Evolutionary conservation across 2,888 invertebrate genomes (phyloP), one percentile per base, ranked within the genome.

Genomic region (Diplolepis rosae): DNA sequence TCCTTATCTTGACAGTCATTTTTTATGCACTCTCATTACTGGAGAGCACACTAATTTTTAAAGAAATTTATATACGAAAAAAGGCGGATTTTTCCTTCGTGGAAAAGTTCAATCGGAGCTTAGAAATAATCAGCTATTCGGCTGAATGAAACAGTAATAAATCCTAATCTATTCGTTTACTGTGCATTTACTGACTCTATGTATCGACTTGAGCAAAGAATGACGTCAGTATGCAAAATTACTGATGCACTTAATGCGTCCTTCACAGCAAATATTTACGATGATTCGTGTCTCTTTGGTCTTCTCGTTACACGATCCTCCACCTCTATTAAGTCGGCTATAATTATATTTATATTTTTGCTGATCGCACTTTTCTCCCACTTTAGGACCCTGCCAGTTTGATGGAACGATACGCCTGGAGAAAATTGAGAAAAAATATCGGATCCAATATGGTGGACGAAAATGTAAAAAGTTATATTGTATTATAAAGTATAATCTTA

Each of bases 211-310:
- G n/a, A 24, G 56, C 61, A 18, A 52, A 42, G 67, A 71, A 51
- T 82, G 80, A 79, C 78, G 81, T 79, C 76, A 77, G 72, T 35
- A 65, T 72, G 61, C 75, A 74, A 76, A 81, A 83, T 82, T 80
- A 82, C 77, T 74, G 76, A 78, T 82, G 80, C 79, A 80, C 79
- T 81, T 79, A 79, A 81, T 71, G 77, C 70, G 77, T 80, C 77
- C 78, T 78, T 75, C 67, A 70, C 68, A 65, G 45, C 61, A 71
- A 54, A 79, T 75, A 74, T 70, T 74, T 73, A 54, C 45, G 67
- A 76, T 72, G 65, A n/a, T 39, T 18, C 30, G 51, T 52, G 48
- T 45, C 28, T 22, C 66, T 30, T 65, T 27, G 4, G 48, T 28
- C 48, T 30, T 66, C 15, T 48, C 15, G 28, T 48, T 15, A 28